phyloP scores from a whole-genome alignment of 2,113 vertebrate genomes.

The Steatornis caripensis region DNA sequence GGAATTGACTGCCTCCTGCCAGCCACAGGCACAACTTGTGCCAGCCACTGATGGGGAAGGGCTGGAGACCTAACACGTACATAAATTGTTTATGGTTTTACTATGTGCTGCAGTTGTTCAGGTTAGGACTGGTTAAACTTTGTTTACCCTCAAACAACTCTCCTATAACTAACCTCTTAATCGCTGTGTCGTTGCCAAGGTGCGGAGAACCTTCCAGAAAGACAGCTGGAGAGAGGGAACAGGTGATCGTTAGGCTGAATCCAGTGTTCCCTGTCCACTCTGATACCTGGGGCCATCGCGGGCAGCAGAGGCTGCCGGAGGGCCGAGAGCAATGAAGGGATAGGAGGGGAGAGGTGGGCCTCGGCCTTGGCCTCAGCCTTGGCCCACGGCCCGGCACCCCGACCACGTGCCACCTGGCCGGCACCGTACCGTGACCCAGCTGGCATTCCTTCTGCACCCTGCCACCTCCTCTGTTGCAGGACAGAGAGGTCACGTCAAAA shows the following conservation, averaged over 20 bases:
- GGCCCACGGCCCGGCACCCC: accelerated
- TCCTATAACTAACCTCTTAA: not conserved
- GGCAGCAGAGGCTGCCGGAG: not conserved
- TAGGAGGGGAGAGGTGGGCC: no score
- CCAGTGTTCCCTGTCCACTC: no score
- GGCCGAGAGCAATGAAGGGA: no score
- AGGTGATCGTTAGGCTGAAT: no score
- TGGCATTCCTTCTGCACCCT: not conserved
- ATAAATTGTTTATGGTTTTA: not conserved
- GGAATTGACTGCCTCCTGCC: not conserved
- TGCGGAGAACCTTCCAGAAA: not conserved
- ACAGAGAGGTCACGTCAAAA: not conserved
- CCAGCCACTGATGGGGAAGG: no score
- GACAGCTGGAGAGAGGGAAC: no score
- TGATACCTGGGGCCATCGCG: not conserved
- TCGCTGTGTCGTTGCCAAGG: accelerated
- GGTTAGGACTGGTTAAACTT: not conserved
- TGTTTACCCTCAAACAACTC: not conserved
- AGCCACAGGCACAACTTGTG: not conserved
- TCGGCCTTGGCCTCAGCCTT: no score
- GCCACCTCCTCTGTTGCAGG: not conserved
- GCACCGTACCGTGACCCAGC: no score
- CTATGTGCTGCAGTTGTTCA: not conserved
- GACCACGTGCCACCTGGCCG: no score
- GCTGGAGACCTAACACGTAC: not conserved